Conservation (phyloP, 2,888 invertebrate species). For the Sisyra terminalis region DNA sequence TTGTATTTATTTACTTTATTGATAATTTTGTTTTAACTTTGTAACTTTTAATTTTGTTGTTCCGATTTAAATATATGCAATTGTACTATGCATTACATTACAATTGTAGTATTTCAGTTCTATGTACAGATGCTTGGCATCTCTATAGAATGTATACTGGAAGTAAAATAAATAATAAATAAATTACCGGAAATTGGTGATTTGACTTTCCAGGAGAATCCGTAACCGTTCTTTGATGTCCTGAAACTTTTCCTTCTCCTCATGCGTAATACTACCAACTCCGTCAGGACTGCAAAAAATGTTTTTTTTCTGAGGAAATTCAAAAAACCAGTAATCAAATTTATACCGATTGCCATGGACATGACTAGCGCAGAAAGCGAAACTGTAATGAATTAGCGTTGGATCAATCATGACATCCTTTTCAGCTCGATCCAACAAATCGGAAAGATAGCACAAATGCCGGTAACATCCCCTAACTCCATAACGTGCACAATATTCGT, state of each 20-base stretch:
- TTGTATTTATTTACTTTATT: no score
- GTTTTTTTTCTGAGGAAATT: not conserved
- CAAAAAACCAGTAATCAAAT: constrained; percentile 1
- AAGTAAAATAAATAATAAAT: no score
- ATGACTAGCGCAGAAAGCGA: constrained; percentile 98
- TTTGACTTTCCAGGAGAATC: constrained; percentile 88
- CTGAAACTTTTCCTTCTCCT: constrained; percentile 95
- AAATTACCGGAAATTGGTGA: constrained; percentile 97
- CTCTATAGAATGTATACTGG: no score
- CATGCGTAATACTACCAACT: constrained; percentile 94
- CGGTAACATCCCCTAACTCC: constrained; percentile 95
- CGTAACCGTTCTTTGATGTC: constrained; percentile 92
- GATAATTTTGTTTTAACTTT: no score
- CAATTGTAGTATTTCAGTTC: no score
- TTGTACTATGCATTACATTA: no score
- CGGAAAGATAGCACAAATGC: constrained; percentile 89
- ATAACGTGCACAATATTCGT: constrained; percentile 95
- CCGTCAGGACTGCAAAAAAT: constrained; percentile 71
- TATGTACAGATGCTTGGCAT: no score
- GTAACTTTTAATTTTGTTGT: no score
- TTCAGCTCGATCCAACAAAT: constrained; percentile 88
- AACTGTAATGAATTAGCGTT: constrained; percentile 95
- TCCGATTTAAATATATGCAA: no score
- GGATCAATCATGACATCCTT: constrained; percentile 91
- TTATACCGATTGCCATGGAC: constrained; percentile 93